Base-by-base conservation (phyloP, 37 sponge, comb jelly and placozoan genomes). In the Haliclona indistincta region DNA sequence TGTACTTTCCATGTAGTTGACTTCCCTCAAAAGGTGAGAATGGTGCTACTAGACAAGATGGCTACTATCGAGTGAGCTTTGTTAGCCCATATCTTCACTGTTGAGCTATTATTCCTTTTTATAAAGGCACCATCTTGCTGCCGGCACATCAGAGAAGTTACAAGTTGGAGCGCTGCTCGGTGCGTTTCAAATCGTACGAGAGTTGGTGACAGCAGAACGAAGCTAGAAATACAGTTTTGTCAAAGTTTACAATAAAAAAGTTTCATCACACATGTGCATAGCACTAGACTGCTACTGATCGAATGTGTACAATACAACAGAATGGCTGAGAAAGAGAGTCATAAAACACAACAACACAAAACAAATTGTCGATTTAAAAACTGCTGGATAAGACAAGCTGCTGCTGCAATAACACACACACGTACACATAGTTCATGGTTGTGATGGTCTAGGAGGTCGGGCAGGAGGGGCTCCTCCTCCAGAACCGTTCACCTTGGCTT, bases 91-190 rank as follows among this genome's bases (percentile, higher is more conserved):
- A 39, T 66, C 15, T 66, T 36, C 33, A 43, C 19, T 30, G 15
- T 52, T 3, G 15, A 6, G 7, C 23, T 54, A 35, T 19, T 4
- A 10, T 49, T 43, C 52, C 23, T 43, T 70, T 8, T 47, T 3
- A 17, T 43, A 11, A 30, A 23, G 29, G 29, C 32, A 70, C 34
- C 22, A 22, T 70, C 17, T 28, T 15, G 49, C 93, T 4, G 43
- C 67, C 3, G 96, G 96, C 1, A 76, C 86, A 2, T 86, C 88
- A n/a, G 99, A 98, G 79, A 95, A 95, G 72, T 68, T 98, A 11
- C 99, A 98, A 73, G 77, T 98, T 30, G 85, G 91, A 22, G 83
- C 93, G 1, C 76, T 98, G 43, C 52, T 98, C 4, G 96, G 90
- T 22, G 93, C 94, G 5, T 98, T 98, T 81, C 96, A 95, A 58